Evolutionary conservation across 1,140 invertebrate species (phyloP).

Genomic region (Drosophila kepulauana): DNA sequence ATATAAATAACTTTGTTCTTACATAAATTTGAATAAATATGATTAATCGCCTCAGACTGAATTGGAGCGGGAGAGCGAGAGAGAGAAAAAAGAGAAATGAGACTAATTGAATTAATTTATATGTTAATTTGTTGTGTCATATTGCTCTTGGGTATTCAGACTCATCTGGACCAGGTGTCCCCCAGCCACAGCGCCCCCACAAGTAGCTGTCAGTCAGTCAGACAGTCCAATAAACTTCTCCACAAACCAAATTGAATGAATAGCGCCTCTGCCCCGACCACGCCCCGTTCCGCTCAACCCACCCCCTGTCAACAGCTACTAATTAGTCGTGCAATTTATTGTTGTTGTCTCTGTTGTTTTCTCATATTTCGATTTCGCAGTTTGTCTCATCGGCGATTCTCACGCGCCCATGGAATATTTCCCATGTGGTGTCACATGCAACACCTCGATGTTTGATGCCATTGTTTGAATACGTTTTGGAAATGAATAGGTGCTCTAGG

Average conservation of each 20-base stretch:
- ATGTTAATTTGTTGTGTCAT: constrained; percentile 54
- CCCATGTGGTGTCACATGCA: constrained; percentile 60
- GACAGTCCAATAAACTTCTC: constrained; percentile 1
- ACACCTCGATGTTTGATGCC: constrained; percentile 39
- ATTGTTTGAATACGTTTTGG: constrained; percentile 52
- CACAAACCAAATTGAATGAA: constrained; percentile 45
- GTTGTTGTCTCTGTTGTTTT: constrained; percentile 1
- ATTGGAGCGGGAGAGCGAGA: constrained; percentile 21
- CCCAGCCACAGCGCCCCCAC: background rate
- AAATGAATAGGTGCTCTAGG: constrained; percentile 8
- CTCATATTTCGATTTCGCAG: constrained; percentile 30
- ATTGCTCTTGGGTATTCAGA: constrained; percentile 4
- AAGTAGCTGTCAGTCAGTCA: constrained; percentile 23
- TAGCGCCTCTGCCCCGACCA: constrained; percentile 28
- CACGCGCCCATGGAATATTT: constrained; percentile 51
- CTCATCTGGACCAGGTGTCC: constrained; percentile 1
- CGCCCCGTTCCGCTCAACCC: background rate
- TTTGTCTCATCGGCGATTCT: constrained; percentile 47
- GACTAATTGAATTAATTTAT: constrained; percentile 67
- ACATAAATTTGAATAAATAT: constrained; percentile 21
- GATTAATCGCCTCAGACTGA: constrained; percentile 30
- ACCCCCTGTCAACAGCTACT: constrained; percentile 53
- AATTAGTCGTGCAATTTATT: constrained; percentile 64
- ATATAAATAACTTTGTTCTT: constrained; percentile 9
- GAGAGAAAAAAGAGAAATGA: constrained; percentile 17